Conservation (phyloP, 1,140 invertebrate species). For the Pseudomyrmex flavicornis region DNA sequence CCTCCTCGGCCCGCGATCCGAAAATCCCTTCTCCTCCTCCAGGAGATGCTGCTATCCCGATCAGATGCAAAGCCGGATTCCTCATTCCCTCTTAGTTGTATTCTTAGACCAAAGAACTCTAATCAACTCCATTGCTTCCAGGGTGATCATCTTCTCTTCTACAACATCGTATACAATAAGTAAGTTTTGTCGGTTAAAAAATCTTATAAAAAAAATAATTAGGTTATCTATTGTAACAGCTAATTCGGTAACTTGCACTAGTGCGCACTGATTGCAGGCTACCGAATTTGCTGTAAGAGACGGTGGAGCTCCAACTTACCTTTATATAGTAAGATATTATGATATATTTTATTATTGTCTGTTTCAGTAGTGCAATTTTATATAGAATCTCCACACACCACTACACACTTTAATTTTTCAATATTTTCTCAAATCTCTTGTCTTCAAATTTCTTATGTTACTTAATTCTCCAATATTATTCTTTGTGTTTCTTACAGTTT, state of each 20-base stretch:
- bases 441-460: conserved; percentile 63
- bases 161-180: background rate
- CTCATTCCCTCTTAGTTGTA: conserved; percentile 83
- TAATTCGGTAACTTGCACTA: too few relatives aligned
- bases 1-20: conserved; percentile 83
- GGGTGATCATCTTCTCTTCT: conserved; percentile 84
- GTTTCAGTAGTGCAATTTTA: conserved; percentile 70
- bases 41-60: conserved; percentile 84
- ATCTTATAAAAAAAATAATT: background rate
- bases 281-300: background rate
- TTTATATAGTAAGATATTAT: conserved; percentile 68
- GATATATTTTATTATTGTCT: conserved; percentile 73
- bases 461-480: conserved; percentile 58
- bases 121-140: conserved; percentile 79
- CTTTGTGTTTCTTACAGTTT: conserved; percentile 70
- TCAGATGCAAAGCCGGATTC: conserved; percentile 84
- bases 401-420: conserved; percentile 46
- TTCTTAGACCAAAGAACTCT: conserved; percentile 80
- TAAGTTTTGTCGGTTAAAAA: too few relatives aligned
- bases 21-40: conserved; percentile 79
- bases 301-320: conserved; percentile 26
- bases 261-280: too few relatives aligned
- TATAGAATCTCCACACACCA: conserved; percentile 64
- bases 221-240: too few relatives aligned
- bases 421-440: conserved; percentile 40